phyloP scores from a whole-genome alignment of 2,797 vertebrate species.

The Lepus oiostolus region DNA sequence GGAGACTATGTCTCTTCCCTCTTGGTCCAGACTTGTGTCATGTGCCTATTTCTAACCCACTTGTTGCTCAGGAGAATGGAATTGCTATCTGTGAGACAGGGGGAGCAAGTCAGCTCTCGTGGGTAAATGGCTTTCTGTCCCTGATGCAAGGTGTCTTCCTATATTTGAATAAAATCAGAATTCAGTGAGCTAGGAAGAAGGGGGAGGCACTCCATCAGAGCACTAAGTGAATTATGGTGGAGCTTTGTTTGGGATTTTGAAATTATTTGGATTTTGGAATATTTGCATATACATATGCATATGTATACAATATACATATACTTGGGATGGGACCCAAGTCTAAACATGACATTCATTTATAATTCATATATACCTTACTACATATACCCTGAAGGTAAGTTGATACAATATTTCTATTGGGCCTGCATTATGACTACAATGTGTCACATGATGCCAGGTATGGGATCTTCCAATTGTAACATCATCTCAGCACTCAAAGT shows the following conservation, averaged over 20 bases:
- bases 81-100: neutral
- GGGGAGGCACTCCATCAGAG: neutral
- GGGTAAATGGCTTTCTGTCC: neutral
- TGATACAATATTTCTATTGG: too few relatives aligned
- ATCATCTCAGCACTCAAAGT: neutral
- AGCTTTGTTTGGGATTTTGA: neutral
- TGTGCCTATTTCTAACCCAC: neutral
- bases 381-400: too few relatives aligned
- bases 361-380: too few relatives aligned
- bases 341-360: too few relatives aligned
- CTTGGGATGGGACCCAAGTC: too few relatives aligned
- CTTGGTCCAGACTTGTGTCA: neutral
- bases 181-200: slow-evolving; percentile 9
- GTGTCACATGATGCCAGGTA: neutral
- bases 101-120: neutral
- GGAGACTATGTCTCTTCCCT: neutral
- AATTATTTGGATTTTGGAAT: too few relatives aligned
- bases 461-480: neutral
- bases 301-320: too few relatives aligned
- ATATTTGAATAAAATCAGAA: slow-evolving; percentile 34
- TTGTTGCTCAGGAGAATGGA: neutral
- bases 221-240: neutral
- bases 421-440: neutral
- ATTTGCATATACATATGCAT: too few relatives aligned
- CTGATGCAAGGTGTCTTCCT: neutral